A percentile compares a stretch with the other conserved stretches of the same genome.
These are phyloP conservation scores for Desmophyllum pertusum DNA, from an alignment of 92 coral and sea anemone species.

Conservation along the genomic window DNA sequence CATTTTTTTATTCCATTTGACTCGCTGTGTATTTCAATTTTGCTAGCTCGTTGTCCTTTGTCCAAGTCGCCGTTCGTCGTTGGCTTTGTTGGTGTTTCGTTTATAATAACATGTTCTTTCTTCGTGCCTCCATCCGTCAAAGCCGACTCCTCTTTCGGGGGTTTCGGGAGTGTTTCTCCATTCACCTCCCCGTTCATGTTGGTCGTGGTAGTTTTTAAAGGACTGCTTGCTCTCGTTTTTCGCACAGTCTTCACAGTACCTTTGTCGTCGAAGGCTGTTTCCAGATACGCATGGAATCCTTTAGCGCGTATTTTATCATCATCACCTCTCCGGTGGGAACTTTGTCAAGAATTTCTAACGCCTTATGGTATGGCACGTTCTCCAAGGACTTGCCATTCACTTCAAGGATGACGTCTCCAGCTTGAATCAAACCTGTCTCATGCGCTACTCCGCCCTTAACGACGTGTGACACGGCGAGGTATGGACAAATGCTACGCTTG, in stretches of 20 bases:
- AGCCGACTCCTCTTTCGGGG: not conserved
- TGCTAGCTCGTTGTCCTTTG: not conserved
- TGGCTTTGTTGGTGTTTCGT: not conserved
- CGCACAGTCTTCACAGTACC: conserved; percentile 31
- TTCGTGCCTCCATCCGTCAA: not conserved
- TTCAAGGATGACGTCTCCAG: conserved; percentile 78
- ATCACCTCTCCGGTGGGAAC: conserved; percentile 61
- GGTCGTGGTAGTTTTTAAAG: not conserved
- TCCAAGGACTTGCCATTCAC: conserved; percentile 72
- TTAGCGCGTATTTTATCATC: conserved; percentile 55
- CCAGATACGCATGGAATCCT: conserved; percentile 35
- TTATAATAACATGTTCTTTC: not conserved
- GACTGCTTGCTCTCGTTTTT: not conserved
- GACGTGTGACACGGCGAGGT: conserved; percentile 64
- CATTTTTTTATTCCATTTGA: conserved; percentile 11
- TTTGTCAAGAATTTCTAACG: conserved; percentile 67
- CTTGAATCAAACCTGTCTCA: conserved; percentile 66
- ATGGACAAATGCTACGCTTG: conserved; percentile 56
- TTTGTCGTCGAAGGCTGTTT: conserved; percentile 50
- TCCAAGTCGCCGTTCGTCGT: not conserved
- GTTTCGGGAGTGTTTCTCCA: conserved; percentile 3
- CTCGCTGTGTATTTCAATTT: conserved; percentile 6
- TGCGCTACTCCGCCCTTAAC: conserved; percentile 85
- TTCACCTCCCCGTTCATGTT: not conserved
- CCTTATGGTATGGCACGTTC: conserved; percentile 54